Conservation (phyloP, 2,113 vertebrate species). For the Archocentrus centrarchus region DNA sequence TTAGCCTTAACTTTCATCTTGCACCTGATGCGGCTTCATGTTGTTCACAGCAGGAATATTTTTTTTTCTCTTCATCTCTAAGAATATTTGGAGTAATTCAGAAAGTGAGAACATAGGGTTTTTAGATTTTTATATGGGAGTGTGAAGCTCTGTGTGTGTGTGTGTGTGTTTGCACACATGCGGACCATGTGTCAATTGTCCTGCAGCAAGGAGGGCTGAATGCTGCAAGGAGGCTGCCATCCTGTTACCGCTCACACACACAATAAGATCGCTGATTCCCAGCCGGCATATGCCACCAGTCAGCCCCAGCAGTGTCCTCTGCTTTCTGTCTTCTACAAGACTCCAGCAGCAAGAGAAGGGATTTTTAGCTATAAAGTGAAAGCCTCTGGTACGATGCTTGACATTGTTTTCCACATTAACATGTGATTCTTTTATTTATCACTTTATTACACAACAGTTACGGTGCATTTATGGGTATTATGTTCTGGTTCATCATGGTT, state of each 20-base stretch:
- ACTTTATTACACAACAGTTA: neutral
- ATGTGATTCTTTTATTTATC: neutral
- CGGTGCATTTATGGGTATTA: neutral
- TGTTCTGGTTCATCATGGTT: neutral
- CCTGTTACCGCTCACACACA: slow-evolving; percentile 15
- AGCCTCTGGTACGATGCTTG: neutral
- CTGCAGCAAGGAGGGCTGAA: slow-evolving; percentile 43
- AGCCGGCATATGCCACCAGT: neutral
- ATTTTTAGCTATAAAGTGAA: slow-evolving; percentile 16
- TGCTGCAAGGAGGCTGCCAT: slow-evolving; percentile 44
- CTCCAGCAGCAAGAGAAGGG: slow-evolving; percentile 4
- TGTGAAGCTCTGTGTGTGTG: slow-evolving; percentile 37
- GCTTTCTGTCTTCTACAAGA: neutral
- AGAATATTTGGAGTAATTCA: slow-evolving; percentile 9
- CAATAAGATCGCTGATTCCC: slow-evolving; percentile 2
- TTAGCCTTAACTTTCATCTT: slow-evolving; percentile 35
- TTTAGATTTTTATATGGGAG: slow-evolving; percentile 29
- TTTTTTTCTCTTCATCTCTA: neutral
- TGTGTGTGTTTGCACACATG: slow-evolving; percentile 58
- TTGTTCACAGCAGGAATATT: slow-evolving; percentile 6
- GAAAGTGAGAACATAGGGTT: slow-evolving; percentile 32
- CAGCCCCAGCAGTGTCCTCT: slow-evolving; percentile 20
- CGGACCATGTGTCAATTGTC: slow-evolving; percentile 62
- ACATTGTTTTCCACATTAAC: slow-evolving; percentile 11
- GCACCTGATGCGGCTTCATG: slow-evolving; percentile 35